Percentiles rank a stretch among this genome's conserved stretches.
Evolutionary conservation across 2,797 vertebrate species (phyloP).

Genomic region (Diplodus puntazzo): DNA sequence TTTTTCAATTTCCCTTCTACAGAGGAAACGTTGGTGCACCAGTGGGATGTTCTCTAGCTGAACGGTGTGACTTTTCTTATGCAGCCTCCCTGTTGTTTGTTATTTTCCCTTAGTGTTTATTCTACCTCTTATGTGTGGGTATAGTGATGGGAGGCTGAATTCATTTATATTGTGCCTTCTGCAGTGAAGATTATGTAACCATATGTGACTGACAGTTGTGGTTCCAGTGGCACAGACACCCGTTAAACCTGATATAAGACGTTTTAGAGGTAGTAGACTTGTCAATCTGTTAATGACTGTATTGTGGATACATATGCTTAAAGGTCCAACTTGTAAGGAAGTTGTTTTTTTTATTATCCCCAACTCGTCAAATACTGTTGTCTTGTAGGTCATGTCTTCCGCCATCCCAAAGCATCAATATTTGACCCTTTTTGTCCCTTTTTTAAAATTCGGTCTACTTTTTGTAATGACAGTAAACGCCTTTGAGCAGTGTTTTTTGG

Average conservation of each 20-base stretch:
- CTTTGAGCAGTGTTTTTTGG: neutral
- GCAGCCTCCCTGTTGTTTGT: conserved; percentile 2
- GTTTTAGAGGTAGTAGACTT: neutral
- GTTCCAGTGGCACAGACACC: conserved; percentile 7
- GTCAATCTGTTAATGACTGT: neutral
- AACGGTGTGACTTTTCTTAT: neutral
- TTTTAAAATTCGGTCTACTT: neutral
- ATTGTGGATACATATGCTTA: neutral
- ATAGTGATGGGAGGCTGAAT: neutral
- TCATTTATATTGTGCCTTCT: neutral
- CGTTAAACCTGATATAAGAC: neutral
- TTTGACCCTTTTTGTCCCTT: too few relatives aligned
- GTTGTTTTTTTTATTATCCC: too few relatives aligned
- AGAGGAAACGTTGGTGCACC: neutral
- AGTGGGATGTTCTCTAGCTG: conserved; percentile 4
- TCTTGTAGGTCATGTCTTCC: too few relatives aligned
- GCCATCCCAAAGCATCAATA: too few relatives aligned
- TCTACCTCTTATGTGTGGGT: neutral
- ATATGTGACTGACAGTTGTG: neutral
- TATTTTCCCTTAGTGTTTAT: neutral
- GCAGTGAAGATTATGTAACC: conserved; percentile 20
- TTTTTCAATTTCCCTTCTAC: neutral
- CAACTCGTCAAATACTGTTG: too few relatives aligned
- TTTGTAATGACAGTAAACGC: neutral
- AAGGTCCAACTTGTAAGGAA: neutral